Evolutionary conservation across 1,140 invertebrate species (phyloP).

Genomic region (Centruroides vittatus): DNA sequence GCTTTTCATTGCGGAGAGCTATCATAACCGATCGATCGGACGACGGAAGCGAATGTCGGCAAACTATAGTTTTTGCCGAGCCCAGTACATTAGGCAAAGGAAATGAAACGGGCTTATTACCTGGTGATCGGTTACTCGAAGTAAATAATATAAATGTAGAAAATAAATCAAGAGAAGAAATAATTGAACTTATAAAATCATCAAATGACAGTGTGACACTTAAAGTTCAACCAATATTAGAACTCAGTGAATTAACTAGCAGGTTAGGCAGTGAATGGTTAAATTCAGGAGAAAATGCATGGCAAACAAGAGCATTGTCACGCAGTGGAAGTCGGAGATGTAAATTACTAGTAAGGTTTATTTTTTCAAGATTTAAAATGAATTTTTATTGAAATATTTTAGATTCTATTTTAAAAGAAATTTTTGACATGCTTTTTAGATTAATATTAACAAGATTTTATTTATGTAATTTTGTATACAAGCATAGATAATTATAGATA

Average conservation of each 20-base stretch:
- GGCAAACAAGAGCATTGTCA: conserved; percentile 15
- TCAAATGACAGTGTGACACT: conserved; percentile 66
- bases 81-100: conserved; percentile 63
- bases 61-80: conserved; percentile 79
- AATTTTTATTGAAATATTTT: too few species aligned
- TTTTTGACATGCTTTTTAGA: too few species aligned
- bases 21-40: conserved; percentile 42
- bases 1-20: conserved; percentile 79
- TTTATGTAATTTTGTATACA: too few species aligned
- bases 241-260: conserved; percentile 17
- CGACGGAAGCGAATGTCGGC: conserved; percentile 32
- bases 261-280: conserved; percentile 4
- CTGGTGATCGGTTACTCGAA: conserved; percentile 81
- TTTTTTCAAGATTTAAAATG: too few species aligned
- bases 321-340: conserved; percentile 17
- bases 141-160: conserved; percentile 77
- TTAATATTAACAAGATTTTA: too few species aligned
- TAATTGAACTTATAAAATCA: conserved; percentile 81
- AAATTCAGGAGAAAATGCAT: conserved; percentile 5
- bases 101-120: conserved; percentile 63
- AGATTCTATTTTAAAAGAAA: too few species aligned
- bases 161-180: conserved; percentile 70
- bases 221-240: conserved; percentile 48
- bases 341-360: conserved; percentile 2
- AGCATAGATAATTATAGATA: too few species aligned